A percentile compares a stretch with the other conserved stretches of the same genome.
Conservation (phyloP, 35 echinoderm and acorn worm genomes). For the Eucidaris tribuloides region DNA sequence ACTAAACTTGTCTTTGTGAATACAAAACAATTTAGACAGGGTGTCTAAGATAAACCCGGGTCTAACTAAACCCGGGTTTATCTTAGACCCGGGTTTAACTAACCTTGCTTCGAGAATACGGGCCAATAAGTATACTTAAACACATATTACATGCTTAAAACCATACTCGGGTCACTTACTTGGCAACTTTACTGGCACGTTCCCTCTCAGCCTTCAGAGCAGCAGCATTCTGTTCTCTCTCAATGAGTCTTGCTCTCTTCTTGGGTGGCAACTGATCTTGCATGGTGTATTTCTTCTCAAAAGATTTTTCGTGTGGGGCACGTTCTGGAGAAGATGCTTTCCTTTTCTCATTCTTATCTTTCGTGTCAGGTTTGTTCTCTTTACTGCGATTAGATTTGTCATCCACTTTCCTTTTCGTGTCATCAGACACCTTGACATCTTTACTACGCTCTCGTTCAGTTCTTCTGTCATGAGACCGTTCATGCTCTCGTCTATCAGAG, state of each 20-base stretch:
- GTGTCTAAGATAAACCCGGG: too few species aligned
- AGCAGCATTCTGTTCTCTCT: constrained; percentile 10
- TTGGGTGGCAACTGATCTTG: constrained; percentile 11
- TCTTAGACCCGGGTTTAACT: too few species aligned
- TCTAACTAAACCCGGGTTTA: too few species aligned
- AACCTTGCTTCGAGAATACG: too few species aligned
- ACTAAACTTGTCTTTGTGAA: too few species aligned
- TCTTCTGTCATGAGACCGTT: too few species aligned
- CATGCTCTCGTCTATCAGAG: constrained; percentile 33
- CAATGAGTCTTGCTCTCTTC: constrained; percentile 30
- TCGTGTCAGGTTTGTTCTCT: constrained; percentile 17
- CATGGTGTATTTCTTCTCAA: neutral
- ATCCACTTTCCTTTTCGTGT: constrained; percentile 32
- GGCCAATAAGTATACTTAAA: too few species aligned
- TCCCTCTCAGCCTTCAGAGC: neutral
- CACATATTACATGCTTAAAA: too few species aligned
- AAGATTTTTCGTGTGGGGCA: neutral
- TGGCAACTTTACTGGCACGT: neutral
- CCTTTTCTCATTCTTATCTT: constrained; percentile 26
- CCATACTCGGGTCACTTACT: neutral
- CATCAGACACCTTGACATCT: neutral
- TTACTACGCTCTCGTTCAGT: constrained; percentile 11
- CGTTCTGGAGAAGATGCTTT: constrained; percentile 30
- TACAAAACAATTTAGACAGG: too few species aligned
- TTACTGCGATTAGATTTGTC: constrained; percentile 5